A percentile compares a stretch with the other conserved stretches of the same genome.
phyloP scores from a whole-genome alignment of 2,113 vertebrate genomes.

The Thamnaconus septentrionalis region DNA sequence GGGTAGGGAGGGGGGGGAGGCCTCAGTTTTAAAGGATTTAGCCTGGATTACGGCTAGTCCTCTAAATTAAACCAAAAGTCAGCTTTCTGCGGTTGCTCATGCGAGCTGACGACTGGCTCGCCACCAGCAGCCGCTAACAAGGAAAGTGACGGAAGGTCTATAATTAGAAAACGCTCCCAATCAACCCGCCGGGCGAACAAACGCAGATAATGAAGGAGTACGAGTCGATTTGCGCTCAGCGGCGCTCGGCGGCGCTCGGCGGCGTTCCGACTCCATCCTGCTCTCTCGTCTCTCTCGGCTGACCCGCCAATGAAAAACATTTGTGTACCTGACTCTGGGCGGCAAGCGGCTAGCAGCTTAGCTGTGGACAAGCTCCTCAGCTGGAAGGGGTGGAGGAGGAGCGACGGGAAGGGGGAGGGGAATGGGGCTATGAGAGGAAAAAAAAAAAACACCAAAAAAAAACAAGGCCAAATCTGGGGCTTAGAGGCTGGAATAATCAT shows the following conservation, averaged over 20 bases:
- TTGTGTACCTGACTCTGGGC: too few species aligned
- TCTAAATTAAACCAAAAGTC: constrained; percentile 84
- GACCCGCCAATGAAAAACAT: constrained; percentile 13
- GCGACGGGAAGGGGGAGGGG: too few species aligned
- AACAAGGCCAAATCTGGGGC: constrained; percentile 73
- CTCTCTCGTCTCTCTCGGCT: constrained; percentile 54
- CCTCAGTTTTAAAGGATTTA: constrained; percentile 77
- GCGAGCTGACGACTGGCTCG: constrained; percentile 72
- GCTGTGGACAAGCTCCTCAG: constrained; percentile 59
- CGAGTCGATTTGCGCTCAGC: constrained; percentile 4
- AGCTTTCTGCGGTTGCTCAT: constrained; percentile 77
- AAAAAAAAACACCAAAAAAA: constrained; percentile 37
- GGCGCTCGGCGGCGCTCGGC: constrained; percentile 9
- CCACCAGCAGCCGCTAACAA: constrained; percentile 61
- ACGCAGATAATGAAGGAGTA: constrained; percentile 22
- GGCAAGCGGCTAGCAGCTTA: constrained; percentile 40
- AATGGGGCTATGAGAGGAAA: too few species aligned
- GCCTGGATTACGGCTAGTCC: constrained; percentile 81
- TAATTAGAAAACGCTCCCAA: constrained; percentile 65
- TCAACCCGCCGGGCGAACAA: constrained; percentile 25
- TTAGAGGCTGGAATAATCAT: constrained; percentile 75
- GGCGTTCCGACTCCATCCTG: constrained; percentile 14
- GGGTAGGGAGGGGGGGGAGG: constrained; percentile 50
- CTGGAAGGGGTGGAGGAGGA: not conserved
- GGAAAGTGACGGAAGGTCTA: constrained; percentile 51